Evolutionary conservation across 2,113 vertebrate species (phyloP), one percentile per base, ranked within the genome.

Genomic region (Rousettus leschenaultii): DNA sequence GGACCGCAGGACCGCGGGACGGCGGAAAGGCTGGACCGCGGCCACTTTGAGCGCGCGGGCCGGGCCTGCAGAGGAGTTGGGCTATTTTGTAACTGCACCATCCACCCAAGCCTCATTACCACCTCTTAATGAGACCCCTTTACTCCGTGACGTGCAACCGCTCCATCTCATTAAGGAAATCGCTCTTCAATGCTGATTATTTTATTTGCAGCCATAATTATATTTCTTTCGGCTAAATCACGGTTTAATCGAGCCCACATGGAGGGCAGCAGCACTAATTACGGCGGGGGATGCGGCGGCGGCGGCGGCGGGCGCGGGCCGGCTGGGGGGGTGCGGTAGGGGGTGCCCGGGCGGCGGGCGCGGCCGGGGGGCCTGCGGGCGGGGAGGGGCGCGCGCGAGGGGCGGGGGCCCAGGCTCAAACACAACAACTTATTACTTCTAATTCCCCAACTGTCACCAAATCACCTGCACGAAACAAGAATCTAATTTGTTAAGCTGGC

Each of bases 161-260:
- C 99, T 99, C 99, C 98, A 98, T 99, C 99, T 99, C 99, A 99
- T 99, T 99, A 99, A 99, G 99, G 99, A 99, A 99, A 99, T 99
- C 99, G 99, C 99, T 99, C 99, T 99, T 99, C 99, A 99, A 99
- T 99, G 99, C 99, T 99, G 99, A 99, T 99, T 99, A 99, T 99
- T 99, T 99, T 99, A 99, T 99, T 99, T 99, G 99, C 99, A 99
- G 98, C 98, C 99, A 99, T 99, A 99, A 99, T 99, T 99, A 99
- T 99, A 99, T 99, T 99, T 99, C 99, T 99, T 99, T 99, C 99
- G 99, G 99, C 99, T 99, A 99, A 99, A 99, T 99, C 99, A 99
- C 99, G 99, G 99, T 99, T 99, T 99, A 99, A 99, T 99, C 99
- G 99, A 99, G 99, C 99, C 99, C 99, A 98, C 99, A 98, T 99